Conservation (phyloP, 1,140 invertebrate genomes). For the Calephelis virginiensis region DNA sequence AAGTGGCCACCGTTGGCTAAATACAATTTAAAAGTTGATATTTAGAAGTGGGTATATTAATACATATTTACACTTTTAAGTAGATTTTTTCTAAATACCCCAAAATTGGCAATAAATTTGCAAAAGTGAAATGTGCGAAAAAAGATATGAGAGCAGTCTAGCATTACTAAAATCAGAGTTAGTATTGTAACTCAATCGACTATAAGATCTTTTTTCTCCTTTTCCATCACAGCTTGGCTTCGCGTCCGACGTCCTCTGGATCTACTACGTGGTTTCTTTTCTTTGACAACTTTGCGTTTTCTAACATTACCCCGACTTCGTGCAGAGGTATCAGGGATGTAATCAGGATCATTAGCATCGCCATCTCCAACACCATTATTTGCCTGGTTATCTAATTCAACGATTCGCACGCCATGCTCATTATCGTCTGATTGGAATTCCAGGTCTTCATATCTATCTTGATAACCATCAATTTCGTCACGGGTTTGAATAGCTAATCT, state of each 20-base stretch:
- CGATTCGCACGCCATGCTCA: slow-evolving; percentile 60
- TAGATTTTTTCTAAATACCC: neutral
- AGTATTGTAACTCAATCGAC: slow-evolving; percentile 47
- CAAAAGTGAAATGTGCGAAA: slow-evolving; percentile 9
- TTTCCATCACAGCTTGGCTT: slow-evolving; percentile 56
- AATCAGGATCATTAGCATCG: slow-evolving; percentile 56
- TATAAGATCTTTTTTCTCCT: slow-evolving; percentile 43
- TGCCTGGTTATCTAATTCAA: slow-evolving; percentile 45
- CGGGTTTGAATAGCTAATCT: slow-evolving; percentile 43
- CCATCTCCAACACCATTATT: slow-evolving; percentile 45
- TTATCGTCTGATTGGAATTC: slow-evolving; percentile 51
- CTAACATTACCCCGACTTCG: slow-evolving; percentile 60
- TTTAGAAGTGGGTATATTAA: neutral
- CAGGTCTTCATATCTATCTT: slow-evolving; percentile 49
- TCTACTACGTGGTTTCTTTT: slow-evolving; percentile 56
- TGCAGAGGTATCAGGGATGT: slow-evolving; percentile 51
- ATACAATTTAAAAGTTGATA: too few species aligned
- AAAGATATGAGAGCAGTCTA: slow-evolving; percentile 25
- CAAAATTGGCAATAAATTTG: neutral
- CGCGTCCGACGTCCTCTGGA: slow-evolving; percentile 61
- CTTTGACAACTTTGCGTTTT: slow-evolving; percentile 59
- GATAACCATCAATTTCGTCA: slow-evolving; percentile 57
- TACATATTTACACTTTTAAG: too few species aligned
- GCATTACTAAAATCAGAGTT: slow-evolving; percentile 55
- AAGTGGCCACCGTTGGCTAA: too few species aligned